Evolutionary conservation across 2,113 vertebrate species (phyloP).

Genomic region (Casuarius casuarius): DNA sequence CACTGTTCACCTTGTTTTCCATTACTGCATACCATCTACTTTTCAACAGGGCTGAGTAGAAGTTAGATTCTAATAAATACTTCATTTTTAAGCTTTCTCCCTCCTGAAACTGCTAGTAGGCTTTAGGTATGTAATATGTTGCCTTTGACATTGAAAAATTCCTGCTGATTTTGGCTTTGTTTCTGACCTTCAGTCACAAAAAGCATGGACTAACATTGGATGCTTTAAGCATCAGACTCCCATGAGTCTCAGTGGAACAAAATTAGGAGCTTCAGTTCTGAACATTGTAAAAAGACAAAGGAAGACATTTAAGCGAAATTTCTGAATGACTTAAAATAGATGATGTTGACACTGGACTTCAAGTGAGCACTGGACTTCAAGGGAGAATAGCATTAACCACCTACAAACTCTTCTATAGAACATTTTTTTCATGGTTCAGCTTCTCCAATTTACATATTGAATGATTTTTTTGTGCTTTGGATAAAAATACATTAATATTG

Average conservation of each 20-base stretch:
- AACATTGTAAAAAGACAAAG: not conserved
- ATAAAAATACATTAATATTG: not conserved
- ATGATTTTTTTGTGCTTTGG: not conserved
- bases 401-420: not conserved
- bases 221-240: not conserved
- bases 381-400: not conserved
- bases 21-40: not conserved
- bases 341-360: not conserved
- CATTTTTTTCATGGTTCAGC: not conserved
- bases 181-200: not conserved
- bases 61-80: not conserved
- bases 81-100: not conserved
- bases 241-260: not conserved
- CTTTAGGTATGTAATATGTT: not conserved
- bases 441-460: not conserved
- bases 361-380: not conserved
- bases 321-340: not conserved
- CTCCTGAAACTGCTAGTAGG: not conserved
- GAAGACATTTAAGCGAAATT: not conserved
- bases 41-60: not conserved
- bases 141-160: not conserved
- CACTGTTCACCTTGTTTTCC: not conserved
- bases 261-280: not conserved
- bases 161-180: not conserved
- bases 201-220: no score